Evolutionary conservation across 1,140 invertebrate species (phyloP).

Genomic region (Spodoptera litura): DNA sequence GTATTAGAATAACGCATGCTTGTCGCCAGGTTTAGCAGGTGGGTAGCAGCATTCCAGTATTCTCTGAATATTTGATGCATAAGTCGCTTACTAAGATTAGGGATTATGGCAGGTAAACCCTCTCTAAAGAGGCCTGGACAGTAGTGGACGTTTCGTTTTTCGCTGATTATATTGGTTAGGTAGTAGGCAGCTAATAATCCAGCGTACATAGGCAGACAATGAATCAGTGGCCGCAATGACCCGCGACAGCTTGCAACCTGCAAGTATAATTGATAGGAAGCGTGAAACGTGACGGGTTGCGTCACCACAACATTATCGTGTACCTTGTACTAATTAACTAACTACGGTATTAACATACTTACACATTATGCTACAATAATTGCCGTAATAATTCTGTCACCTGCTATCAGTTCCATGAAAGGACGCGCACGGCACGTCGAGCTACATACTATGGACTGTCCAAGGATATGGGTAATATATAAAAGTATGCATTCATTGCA

Average conservation of each 20-base stretch:
- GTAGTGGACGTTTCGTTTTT: too few relatives aligned
- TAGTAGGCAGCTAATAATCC: background rate
- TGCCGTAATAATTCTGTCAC: conserved; percentile 4
- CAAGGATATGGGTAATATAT: too few relatives aligned
- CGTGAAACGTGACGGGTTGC: conserved; percentile 7
- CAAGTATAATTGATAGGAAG: conserved; percentile 20
- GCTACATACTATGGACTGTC: too few relatives aligned
- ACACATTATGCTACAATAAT: background rate
- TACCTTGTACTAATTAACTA: conserved; percentile 14
- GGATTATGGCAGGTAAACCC: too few relatives aligned
- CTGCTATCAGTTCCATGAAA: background rate
- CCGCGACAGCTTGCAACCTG: conserved; percentile 14
- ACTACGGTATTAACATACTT: conserved; percentile 1
- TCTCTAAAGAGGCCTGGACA: too few relatives aligned
- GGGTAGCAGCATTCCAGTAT: too few relatives aligned
- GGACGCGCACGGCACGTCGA: too few relatives aligned
- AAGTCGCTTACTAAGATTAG: too few relatives aligned
- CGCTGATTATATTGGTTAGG: background rate
- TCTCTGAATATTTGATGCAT: too few relatives aligned
- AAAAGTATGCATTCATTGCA: too few relatives aligned
- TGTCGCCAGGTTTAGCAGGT: too few relatives aligned
- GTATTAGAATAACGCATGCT: too few relatives aligned
- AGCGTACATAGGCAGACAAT: background rate
- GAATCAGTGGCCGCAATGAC: conserved; percentile 4
- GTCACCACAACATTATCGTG: conserved; percentile 16